Evolutionary conservation across 2,888 invertebrate species (phyloP).

Genomic region (Cerastis leucographa): DNA sequence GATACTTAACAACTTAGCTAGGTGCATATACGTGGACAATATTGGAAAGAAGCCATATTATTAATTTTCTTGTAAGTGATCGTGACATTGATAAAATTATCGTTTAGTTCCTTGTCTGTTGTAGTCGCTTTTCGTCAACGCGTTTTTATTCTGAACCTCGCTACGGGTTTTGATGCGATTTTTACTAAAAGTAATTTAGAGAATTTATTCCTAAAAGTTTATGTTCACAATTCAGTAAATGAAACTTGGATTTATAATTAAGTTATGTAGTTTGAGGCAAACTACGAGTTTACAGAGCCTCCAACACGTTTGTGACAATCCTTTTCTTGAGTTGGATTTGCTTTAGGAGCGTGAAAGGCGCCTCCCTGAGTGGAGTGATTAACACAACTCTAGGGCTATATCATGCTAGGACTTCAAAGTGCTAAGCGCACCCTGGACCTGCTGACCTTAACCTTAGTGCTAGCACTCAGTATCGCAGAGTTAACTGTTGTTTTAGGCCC

Average conservation of each 20-base stretch:
- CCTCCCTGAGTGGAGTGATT: too few relatives aligned
- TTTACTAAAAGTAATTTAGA: neutral
- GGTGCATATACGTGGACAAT: slow-evolving; percentile 12
- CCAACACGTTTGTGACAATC: too few relatives aligned
- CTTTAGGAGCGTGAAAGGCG: too few relatives aligned
- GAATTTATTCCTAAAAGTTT: neutral
- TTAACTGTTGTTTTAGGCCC: too few relatives aligned
- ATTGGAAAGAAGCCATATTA: slow-evolving; percentile 50
- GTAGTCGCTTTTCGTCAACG: neutral
- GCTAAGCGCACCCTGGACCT: too few relatives aligned
- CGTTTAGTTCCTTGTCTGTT: neutral
- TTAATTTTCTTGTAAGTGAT: slow-evolving; percentile 33
- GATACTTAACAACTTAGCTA: slow-evolving; percentile 35
- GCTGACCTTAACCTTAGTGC: too few relatives aligned
- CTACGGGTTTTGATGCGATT: neutral
- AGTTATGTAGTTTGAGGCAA: too few relatives aligned
- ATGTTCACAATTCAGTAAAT: neutral
- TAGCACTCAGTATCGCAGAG: too few relatives aligned
- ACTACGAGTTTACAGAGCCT: too few relatives aligned
- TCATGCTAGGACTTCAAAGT: too few relatives aligned
- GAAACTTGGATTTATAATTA: neutral
- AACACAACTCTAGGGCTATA: too few relatives aligned
- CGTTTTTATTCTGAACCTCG: neutral
- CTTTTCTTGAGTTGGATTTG: too few relatives aligned
- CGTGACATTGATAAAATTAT: slow-evolving; percentile 22